These are phyloP conservation scores for Kryptolebias marmoratus DNA, from an alignment of 2,113 vertebrate species.

Conservation along the genomic window DNA sequence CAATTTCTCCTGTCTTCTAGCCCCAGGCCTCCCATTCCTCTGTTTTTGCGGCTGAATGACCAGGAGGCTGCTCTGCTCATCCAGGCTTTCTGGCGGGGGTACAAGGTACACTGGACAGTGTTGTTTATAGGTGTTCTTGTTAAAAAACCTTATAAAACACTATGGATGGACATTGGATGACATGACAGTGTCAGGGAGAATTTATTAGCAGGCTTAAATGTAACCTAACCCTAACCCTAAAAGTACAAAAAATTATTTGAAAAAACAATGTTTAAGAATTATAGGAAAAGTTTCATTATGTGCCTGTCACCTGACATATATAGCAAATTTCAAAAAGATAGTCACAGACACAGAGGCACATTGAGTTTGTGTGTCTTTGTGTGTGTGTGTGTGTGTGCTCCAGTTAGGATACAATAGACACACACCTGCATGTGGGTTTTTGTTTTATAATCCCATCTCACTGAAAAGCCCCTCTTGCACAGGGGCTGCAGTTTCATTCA, in stretches of 20 bases:
- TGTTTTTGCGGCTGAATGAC: conserved; percentile 85
- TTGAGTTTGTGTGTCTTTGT: background rate
- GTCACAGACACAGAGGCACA: no score
- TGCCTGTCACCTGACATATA: no score
- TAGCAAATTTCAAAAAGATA: no score
- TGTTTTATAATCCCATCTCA: conserved; percentile 58
- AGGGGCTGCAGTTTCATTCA: conserved; percentile 62
- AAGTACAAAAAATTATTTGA: no score
- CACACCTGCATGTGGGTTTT: conserved; percentile 2
- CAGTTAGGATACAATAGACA: conserved; percentile 13
- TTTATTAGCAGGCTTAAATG: no score
- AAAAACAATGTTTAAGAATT: no score
- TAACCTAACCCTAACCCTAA: no score
- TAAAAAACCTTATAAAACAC: background rate
- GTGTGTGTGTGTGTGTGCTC: conserved; percentile 18
- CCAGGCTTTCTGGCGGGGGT: conserved; percentile 94
- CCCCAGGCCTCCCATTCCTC: conserved; percentile 84
- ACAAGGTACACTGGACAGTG: conserved; percentile 81
- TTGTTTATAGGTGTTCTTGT: background rate
- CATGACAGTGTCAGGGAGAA: background rate
- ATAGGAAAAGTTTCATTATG: no score
- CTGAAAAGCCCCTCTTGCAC: conserved; percentile 44
- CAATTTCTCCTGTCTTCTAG: conserved; percentile 63
- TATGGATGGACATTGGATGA: background rate
- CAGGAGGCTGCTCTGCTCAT: conserved; percentile 84